Percentiles rank a stretch among this genome's conserved stretches.
Evolutionary conservation across 2,888 invertebrate genomes (phyloP).

Genomic region (Melikaiella ostensackeni): DNA sequence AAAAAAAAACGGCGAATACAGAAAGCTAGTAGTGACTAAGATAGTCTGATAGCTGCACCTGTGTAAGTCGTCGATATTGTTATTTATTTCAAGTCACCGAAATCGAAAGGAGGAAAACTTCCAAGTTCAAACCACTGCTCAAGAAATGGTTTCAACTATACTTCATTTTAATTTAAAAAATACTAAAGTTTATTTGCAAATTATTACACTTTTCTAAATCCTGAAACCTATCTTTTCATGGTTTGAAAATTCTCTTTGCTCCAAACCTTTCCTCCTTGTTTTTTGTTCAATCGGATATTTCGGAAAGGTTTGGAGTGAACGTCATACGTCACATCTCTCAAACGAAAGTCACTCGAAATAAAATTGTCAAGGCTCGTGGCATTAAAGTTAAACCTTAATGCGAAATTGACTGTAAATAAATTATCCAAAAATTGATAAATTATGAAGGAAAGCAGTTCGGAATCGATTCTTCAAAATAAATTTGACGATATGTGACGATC

Average conservation of each 20-base stretch:
- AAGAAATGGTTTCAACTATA: neutral
- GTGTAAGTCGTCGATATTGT: constrained; percentile 39
- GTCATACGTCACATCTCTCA: constrained; percentile 19
- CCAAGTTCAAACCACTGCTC: neutral
- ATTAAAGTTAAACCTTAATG: constrained; percentile 40
- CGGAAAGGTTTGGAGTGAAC: constrained; percentile 38
- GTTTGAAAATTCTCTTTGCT: constrained; percentile 11
- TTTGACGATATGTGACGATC: neutral
- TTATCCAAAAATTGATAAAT: neutral
- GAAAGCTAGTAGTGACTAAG: constrained; percentile 55
- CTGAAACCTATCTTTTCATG: neutral
- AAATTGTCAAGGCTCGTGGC: constrained; percentile 26
- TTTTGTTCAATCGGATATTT: constrained; percentile 34
- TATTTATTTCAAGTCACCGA: constrained; percentile 36
- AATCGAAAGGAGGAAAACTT: constrained; percentile 10
- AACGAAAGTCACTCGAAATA: constrained; percentile 31
- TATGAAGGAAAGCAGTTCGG: neutral
- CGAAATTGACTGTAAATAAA: constrained; percentile 40
- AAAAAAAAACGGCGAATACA: constrained; percentile 35
- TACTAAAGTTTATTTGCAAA: neutral
- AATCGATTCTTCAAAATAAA: constrained; percentile 2
- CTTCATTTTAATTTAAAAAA: neutral
- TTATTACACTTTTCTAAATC: neutral
- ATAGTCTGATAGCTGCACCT: constrained; percentile 58
- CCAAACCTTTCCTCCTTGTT: constrained; percentile 35